Evolutionary conservation across 2,797 vertebrate genomes (phyloP), one percentile per base, ranked within the genome.

Genomic region (Sebastes melanostomus): DNA sequence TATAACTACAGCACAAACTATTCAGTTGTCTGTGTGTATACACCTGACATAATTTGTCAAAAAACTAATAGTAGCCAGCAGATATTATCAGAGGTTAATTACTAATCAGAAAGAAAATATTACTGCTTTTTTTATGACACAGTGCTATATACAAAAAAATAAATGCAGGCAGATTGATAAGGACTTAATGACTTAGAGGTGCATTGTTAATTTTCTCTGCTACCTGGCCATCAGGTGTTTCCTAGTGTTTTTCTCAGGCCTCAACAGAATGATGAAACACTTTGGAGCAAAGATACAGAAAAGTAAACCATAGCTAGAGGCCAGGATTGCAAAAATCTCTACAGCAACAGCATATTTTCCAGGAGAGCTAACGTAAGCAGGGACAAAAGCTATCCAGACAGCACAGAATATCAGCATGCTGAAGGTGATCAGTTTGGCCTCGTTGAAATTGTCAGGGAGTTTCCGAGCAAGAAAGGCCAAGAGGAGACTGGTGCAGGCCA

Each of bases 391-490:
- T 9, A 92, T 59, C 91, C 92, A 93, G 3, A 93, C 90, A 13
- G 89, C 93, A 66, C 88, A 94, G 85, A 94, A 94, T 13, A 93
- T 91, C 58, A 94, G 30, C 94, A 94, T 94, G 78, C 93, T 93
- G 75, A 94, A 94, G 42, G 92, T 93, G 84, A 94, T 94, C 75
- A 94, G 86, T 56, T 93, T 86, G 72, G 86, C 86, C 69, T 94
- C 94, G 24, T 93, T 92, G 72, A 94, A 93, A 60, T 91, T 91
- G 73, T 93, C 91, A 0, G 92, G 93, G 13, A 94, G 91, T 55
- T 93, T 94, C 36, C 92, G 86, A 27, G 92, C 91, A 42, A 92
- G 75, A 73, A 93, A 93, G 13, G 93, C 92, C 72, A 94, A 50
- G 16, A 94, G 60, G 72, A 94, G 87, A 27, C 93, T 75, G 66